Evolutionary conservation across 2,797 vertebrate species (phyloP), one percentile per base, ranked within the genome.

Genomic region (Malacoraja senta): DNA sequence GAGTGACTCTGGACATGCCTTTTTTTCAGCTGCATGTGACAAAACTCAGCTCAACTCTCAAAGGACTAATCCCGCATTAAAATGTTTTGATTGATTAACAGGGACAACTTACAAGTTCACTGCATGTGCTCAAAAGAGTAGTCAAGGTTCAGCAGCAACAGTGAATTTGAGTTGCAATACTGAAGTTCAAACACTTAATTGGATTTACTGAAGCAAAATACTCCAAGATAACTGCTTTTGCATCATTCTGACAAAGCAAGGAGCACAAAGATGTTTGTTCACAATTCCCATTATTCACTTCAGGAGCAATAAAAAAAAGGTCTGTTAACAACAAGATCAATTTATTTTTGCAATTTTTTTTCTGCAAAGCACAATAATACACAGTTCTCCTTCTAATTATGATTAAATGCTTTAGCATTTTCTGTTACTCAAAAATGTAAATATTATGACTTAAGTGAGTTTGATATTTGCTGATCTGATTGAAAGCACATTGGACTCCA

Each of bases 111-210:
- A 91, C 71, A 92, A 92, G 38, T 72, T 92, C 71, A 76, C 38
- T 76, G 71, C 90, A 92, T 38, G 53, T 92, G 71, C 90, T 76
- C 90, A 58, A 92, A 92, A n/a, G 71, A n/a, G 71, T 76, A n/a
- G 35, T 58, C 44, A 76, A 76, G 71, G 38, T 44, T 92, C 90
- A 92, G 71, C n/a, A 74, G 90, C 90, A 58, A 76, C 26, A 88
- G 29, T 88, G 8, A 32, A 19, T 88, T 68, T 68, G 63, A 88
- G 71, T 21, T 92, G 71, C 29, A 13, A 76, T 44, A 92, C 38
- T 53, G 26, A 44, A n/a, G 90, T 76, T 29, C 68, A 92, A 92
- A 92, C 35, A 74, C 32, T 92, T 74, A 71, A 91, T 53, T 92
- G 26, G 90, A 76, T 76, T 92, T n/a, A 76, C 71, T 29, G 29